These are phyloP conservation scores for Acanthochromis polyacanthus DNA, from an alignment of 2,113 vertebrate genomes.

Conservation along the genomic window DNA sequence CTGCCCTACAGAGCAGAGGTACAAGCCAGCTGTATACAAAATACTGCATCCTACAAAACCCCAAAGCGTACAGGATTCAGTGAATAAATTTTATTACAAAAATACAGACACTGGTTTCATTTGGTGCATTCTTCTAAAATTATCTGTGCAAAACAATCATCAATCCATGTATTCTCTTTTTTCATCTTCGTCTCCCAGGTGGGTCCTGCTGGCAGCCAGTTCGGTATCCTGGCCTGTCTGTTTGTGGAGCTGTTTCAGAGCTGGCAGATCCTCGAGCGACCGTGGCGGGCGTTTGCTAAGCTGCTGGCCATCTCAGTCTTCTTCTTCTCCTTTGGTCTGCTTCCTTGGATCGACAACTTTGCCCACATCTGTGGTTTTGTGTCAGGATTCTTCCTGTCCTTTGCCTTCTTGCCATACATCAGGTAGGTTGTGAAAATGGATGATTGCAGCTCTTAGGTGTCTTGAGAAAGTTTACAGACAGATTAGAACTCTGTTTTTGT, in stretches of 20 bases:
- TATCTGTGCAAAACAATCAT: too few species aligned
- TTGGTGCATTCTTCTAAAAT: not conserved
- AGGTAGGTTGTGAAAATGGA: conserved; percentile 73
- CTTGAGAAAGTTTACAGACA: not conserved
- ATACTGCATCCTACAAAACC: too few species aligned
- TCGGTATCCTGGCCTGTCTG: conserved; percentile 97
- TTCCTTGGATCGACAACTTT: conserved; percentile 99
- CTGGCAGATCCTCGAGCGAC: conserved; percentile 97
- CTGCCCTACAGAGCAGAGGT: conserved; percentile 98
- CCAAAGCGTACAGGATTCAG: not conserved
- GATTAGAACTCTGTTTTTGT: too few species aligned
- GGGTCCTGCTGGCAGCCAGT: conserved; percentile 97
- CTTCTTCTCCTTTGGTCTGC: conserved; percentile 95
- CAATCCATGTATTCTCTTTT: not conserved
- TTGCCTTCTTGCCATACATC: conserved; percentile 98
- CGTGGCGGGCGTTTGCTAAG: conserved; percentile 95
- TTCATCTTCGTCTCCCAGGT: conserved; percentile 84
- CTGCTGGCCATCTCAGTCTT: conserved; percentile 93
- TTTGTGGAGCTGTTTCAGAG: conserved; percentile 99
- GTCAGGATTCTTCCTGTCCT: conserved; percentile 97
- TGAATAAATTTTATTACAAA: too few species aligned
- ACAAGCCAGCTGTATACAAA: not conserved
- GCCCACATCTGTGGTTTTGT: conserved; percentile 96
- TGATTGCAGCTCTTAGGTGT: not conserved
- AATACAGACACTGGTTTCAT: not conserved